Percentiles rank a stretch among this genome's conserved stretches.
Conservation (phyloP, 2,888 invertebrate genomes). For the Acrocyrtus sp. region DNA sequence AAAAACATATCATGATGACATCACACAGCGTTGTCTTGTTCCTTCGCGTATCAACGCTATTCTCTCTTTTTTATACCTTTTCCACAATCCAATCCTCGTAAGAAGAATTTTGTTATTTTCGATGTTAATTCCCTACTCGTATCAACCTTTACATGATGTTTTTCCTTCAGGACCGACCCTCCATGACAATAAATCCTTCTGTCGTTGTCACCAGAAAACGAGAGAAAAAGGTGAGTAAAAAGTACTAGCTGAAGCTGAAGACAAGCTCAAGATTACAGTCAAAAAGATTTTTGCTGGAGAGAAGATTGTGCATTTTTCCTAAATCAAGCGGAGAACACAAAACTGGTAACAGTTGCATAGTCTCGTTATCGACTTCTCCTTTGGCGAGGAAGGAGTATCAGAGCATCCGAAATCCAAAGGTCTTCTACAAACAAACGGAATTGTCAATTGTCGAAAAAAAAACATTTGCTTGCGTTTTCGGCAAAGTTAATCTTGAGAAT, state of each 20-base stretch:
- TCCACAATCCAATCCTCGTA: neutral
- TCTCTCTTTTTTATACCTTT: neutral
- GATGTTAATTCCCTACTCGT: constrained; percentile 25
- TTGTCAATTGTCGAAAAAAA: too few relatives aligned
- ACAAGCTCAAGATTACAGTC: too few relatives aligned
- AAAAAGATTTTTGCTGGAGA: neutral
- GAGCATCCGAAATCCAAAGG: too few relatives aligned
- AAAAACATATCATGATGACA: constrained; percentile 20
- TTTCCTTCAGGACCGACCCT: constrained; percentile 20
- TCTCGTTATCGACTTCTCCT: too few relatives aligned
- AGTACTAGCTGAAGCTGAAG: neutral
- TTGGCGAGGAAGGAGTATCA: too few relatives aligned
- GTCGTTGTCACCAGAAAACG: constrained; percentile 47
- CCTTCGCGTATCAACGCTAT: constrained; percentile 21
- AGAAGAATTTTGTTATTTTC: constrained; percentile 35
- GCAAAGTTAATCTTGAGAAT: too few relatives aligned
- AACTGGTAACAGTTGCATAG: too few relatives aligned
- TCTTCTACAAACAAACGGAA: too few relatives aligned
- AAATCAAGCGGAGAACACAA: too few relatives aligned
- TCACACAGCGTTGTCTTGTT: constrained; percentile 28
- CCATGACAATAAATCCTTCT: constrained; percentile 51
- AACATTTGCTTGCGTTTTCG: too few relatives aligned
- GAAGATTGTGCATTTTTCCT: too few relatives aligned
- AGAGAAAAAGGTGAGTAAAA: neutral
- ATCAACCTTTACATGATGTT: constrained; percentile 25